These are phyloP conservation scores for Echinops telfairi DNA, from an alignment of 2,113 vertebrate species.

Conservation along the genomic window DNA sequence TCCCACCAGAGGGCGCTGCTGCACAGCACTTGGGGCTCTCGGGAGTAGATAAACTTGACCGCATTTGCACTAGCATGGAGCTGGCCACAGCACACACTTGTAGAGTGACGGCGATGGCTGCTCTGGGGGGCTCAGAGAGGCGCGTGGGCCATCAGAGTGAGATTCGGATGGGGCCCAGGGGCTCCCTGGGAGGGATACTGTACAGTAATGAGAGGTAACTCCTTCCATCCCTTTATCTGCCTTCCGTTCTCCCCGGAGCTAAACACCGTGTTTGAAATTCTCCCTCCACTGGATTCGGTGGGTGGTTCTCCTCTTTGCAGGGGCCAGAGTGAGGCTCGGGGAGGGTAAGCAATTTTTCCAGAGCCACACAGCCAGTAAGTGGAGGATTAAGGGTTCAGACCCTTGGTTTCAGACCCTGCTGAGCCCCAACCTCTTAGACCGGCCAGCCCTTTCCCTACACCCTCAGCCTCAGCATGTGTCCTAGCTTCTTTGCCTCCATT, in stretches of 20 bases:
- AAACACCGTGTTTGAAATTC: neutral
- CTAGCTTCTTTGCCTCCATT: neutral
- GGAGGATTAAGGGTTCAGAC: neutral
- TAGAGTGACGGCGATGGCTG: neutral
- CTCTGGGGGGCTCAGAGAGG: neutral
- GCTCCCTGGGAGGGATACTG: no score
- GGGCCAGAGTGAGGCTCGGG: neutral
- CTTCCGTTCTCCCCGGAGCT: neutral
- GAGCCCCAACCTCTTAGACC: neutral
- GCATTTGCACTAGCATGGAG: neutral
- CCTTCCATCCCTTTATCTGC: neutral
- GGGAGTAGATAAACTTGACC: no score
- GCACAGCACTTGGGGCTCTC: slow-evolving; percentile 13
- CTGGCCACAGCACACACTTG: no score
- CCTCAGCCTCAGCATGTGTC: neutral
- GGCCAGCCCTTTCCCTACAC: neutral
- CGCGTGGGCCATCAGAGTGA: neutral
- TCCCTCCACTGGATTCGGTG: neutral
- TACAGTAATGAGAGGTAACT: neutral
- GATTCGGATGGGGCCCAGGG: neutral
- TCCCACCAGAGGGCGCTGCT: slow-evolving; percentile 53
- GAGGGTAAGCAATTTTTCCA: neutral
- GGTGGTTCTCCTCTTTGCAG: neutral
- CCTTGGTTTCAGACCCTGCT: neutral
- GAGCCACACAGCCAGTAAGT: neutral